Conservation (phyloP, 2,797 vertebrate species). For the Echiichthys vipera region DNA sequence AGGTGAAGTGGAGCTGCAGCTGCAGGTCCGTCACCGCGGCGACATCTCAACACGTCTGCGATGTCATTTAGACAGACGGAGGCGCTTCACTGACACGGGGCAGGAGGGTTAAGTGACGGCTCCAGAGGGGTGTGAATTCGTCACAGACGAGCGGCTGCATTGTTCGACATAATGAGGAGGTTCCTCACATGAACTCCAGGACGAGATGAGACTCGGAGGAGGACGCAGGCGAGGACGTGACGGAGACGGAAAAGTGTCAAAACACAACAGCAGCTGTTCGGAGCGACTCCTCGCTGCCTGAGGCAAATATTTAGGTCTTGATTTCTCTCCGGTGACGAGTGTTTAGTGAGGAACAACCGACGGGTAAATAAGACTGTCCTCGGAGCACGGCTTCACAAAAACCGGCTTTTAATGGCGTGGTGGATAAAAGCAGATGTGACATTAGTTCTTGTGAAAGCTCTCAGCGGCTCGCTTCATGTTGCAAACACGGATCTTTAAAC, state of each 20-base stretch:
- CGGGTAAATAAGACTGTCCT: too few relatives aligned
- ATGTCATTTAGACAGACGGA: background rate
- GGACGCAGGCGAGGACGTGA: background rate
- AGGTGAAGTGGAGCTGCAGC: conserved; percentile 11
- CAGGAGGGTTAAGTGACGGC: background rate
- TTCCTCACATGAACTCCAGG: conserved; percentile 8
- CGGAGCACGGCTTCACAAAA: too few relatives aligned
- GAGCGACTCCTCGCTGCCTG: background rate
- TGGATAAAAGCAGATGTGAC: too few relatives aligned
- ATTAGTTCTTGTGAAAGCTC: too few relatives aligned
- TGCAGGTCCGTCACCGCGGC: conserved; percentile 24
- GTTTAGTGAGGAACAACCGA: conserved; percentile 14
- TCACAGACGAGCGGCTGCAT: conserved; percentile 29
- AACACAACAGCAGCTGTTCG: background rate
- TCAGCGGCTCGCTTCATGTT: too few relatives aligned
- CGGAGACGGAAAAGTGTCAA: too few relatives aligned
- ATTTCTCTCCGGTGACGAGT: conserved; percentile 12
- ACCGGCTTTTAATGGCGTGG: too few relatives aligned
- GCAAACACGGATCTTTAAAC: too few relatives aligned
- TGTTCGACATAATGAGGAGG: conserved; percentile 19
- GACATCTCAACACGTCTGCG: background rate
- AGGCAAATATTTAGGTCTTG: conserved; percentile 18
- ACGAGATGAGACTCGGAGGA: background rate
- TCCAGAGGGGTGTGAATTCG: conserved; percentile 10
- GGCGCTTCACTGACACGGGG: background rate